Evolutionary conservation across 64 coral and sea anemone genomes (phyloP).

Genomic region (Montipora capricornis): DNA sequence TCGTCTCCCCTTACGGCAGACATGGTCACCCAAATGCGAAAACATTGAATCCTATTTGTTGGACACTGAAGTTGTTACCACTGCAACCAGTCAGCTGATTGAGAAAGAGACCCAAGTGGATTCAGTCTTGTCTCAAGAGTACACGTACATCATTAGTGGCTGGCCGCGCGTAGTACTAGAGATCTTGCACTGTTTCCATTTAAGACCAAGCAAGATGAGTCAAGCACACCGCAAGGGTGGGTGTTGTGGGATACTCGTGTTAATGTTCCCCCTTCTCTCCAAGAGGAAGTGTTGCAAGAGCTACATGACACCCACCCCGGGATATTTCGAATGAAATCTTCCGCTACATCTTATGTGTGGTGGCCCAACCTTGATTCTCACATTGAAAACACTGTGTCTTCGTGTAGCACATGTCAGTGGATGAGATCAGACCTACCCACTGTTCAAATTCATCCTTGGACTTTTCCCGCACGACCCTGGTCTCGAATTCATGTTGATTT

Average conservation of each 20-base stretch:
- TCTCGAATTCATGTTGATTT: slow-evolving; percentile 61
- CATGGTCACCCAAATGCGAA: slow-evolving; percentile 42
- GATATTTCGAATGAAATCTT: slow-evolving; percentile 59
- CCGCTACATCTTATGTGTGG: slow-evolving; percentile 57
- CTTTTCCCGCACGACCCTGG: slow-evolving; percentile 23
- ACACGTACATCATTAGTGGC: slow-evolving; percentile 41
- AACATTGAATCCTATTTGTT: slow-evolving; percentile 6
- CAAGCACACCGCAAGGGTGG: slow-evolving; percentile 45
- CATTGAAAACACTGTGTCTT: slow-evolving; percentile 46
- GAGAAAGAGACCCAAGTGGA: slow-evolving; percentile 51
- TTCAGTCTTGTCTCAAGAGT: slow-evolving; percentile 30
- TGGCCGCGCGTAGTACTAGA: slow-evolving; percentile 21
- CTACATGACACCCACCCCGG: slow-evolving; percentile 42
- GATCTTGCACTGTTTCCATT: slow-evolving; percentile 56
- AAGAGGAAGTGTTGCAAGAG: slow-evolving; percentile 47
- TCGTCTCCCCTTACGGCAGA: slow-evolving; percentile 47
- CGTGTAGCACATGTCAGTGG: background rate
- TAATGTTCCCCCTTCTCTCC: slow-evolving; percentile 43
- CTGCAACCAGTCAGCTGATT: slow-evolving; percentile 58
- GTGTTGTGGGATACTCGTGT: slow-evolving; percentile 40
- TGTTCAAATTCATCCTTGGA: slow-evolving; percentile 27
- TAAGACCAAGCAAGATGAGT: slow-evolving; percentile 53
- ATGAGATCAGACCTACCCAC: slow-evolving; percentile 12
- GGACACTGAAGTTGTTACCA: slow-evolving; percentile 41
- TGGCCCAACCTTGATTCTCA: slow-evolving; percentile 62